Evolutionary conservation across 1,140 invertebrate species (phyloP).

Genomic region (Brachionus plicatilis): DNA sequence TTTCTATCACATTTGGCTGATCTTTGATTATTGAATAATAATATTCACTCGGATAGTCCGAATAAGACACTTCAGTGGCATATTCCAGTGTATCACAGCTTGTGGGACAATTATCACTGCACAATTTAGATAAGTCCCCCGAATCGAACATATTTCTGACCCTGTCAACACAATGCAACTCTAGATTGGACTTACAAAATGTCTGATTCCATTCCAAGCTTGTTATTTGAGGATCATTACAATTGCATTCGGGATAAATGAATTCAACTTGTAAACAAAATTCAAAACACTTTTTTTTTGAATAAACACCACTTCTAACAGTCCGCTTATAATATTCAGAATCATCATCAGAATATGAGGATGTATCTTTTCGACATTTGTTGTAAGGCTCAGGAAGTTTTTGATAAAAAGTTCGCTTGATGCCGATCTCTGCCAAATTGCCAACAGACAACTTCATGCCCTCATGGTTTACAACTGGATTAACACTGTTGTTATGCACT

Average conservation of each 20-base stretch:
- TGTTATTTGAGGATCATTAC: neutral
- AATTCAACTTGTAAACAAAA: neutral
- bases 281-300: conserved; percentile 10
- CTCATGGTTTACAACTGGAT: neutral
- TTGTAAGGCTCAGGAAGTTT: neutral
- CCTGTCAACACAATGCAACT: neutral
- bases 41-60: conserved; percentile 22
- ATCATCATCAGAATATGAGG: neutral
- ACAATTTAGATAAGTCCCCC: neutral
- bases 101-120: neutral
- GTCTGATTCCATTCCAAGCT: neutral
- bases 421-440: neutral
- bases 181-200: neutral
- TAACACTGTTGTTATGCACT: neutral
- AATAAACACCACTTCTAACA: neutral
- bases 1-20: neutral
- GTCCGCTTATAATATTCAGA: neutral
- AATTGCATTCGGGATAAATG: neutral
- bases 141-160: neutral
- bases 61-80: neutral
- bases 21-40: conserved; percentile 1
- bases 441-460: neutral
- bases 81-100: neutral
- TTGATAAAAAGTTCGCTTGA: neutral
- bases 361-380: neutral